Percentiles rank a stretch among this genome's conserved stretches.
phyloP scores from a whole-genome alignment of 2,113 vertebrate species.

The Lynx canadensis region DNA sequence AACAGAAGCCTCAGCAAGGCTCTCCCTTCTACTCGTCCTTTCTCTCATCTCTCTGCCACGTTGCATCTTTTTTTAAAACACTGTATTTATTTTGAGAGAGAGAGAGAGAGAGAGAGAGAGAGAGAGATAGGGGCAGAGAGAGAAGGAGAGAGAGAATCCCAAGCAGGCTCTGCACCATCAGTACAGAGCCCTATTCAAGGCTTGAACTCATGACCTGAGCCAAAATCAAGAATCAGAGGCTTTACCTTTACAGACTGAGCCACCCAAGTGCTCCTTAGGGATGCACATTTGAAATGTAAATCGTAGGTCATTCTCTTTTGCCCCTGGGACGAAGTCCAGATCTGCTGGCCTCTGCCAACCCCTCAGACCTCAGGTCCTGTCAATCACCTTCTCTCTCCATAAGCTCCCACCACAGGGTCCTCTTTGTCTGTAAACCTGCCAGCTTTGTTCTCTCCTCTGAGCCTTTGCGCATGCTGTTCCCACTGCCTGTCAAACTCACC shows the following conservation, averaged over 20 bases:
- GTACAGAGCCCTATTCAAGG: too few relatives aligned
- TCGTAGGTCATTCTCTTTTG: not conserved
- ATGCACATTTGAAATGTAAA: not conserved
- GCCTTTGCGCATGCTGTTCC: not conserved
- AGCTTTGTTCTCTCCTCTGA: not conserved
- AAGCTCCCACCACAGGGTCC: not conserved
- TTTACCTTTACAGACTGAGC: too few relatives aligned
- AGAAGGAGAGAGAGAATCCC: too few relatives aligned
- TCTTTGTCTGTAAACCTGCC: not conserved
- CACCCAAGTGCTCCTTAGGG: not conserved
- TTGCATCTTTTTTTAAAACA: not conserved
- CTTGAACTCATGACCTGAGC: too few relatives aligned
- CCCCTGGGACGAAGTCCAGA: not conserved
- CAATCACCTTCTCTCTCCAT: fast-evolving
- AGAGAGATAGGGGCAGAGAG: too few relatives aligned
- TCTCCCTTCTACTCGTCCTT: not conserved
- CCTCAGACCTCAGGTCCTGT: not conserved
- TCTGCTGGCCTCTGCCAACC: not conserved
- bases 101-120: too few relatives aligned
- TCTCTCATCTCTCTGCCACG: not conserved
- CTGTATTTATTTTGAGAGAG: too few relatives aligned
- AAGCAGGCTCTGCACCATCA: too few relatives aligned
- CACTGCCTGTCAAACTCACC: not conserved
- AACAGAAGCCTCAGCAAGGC: too few relatives aligned
- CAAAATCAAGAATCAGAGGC: too few relatives aligned